phyloP scores from a whole-genome alignment of 2,113 vertebrate species.

The Numenius arquata region DNA sequence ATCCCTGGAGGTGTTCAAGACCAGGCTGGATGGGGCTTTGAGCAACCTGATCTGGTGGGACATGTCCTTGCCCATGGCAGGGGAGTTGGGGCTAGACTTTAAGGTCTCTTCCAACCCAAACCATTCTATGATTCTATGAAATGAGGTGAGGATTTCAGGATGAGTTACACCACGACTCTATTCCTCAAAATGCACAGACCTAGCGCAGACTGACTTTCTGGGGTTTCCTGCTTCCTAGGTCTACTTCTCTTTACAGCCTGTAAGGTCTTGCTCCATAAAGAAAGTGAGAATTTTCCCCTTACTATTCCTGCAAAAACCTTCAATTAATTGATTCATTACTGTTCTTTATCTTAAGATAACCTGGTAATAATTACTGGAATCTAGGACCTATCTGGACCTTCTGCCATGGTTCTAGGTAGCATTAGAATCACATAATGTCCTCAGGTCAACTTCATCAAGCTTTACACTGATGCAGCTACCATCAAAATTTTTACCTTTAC shows the following conservation, averaged over 20 bases:
- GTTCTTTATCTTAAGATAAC: background rate
- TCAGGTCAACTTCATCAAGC: background rate
- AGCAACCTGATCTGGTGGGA: too few relatives aligned
- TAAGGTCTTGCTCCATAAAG: background rate
- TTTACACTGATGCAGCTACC: background rate
- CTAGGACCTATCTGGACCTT: background rate
- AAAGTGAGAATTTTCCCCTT: background rate
- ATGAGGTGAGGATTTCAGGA: background rate
- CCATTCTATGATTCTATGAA: too few relatives aligned
- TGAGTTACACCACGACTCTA: background rate
- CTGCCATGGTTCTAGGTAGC: background rate
- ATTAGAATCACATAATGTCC: background rate
- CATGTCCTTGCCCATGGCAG: too few relatives aligned
- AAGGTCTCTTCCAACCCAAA: too few relatives aligned
- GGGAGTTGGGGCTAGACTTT: too few relatives aligned
- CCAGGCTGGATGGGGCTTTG: too few relatives aligned
- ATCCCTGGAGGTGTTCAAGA: too few relatives aligned
- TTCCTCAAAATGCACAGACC: background rate
- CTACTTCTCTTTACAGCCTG: background rate
- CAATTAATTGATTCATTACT: background rate
- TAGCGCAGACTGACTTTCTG: background rate
- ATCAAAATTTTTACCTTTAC: background rate
- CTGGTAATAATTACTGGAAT: background rate
- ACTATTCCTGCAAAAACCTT: background rate
- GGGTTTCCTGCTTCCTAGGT: background rate